Evolutionary conservation across 1,140 invertebrate species (phyloP).

Genomic region (Metaphire vulgaris): DNA sequence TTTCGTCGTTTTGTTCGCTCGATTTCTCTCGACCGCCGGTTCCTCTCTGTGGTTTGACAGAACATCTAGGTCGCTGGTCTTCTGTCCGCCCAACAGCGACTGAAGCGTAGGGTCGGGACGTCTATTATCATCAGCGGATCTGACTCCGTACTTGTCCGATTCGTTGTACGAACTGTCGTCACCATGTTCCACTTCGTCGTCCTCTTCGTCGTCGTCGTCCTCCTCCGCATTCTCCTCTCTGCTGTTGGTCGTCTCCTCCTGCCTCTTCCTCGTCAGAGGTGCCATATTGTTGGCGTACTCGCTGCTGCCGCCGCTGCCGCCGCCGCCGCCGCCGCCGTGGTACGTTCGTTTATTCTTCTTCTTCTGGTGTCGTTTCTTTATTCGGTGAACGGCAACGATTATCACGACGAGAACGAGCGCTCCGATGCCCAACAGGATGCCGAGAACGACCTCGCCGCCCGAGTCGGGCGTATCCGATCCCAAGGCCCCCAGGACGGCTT

Average conservation of each 20-base stretch:
- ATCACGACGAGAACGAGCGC: not conserved
- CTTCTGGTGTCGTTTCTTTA: not conserved
- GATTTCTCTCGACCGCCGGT: too few species aligned
- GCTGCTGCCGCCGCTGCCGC: too few species aligned
- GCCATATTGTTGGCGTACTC: not conserved
- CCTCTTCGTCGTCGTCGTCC: too few species aligned
- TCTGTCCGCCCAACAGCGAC: not conserved
- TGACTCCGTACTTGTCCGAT: too few species aligned
- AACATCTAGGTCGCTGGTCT: not conserved
- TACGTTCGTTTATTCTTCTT: too few species aligned
- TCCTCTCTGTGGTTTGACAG: not conserved
- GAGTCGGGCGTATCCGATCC: not conserved
- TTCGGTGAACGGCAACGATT: not conserved
- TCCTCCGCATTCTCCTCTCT: not conserved
- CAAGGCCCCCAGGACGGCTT: slow-evolving; percentile 25
- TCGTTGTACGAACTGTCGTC: too few species aligned
- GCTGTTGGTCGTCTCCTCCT: too few species aligned
- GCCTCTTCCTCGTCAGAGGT: not conserved
- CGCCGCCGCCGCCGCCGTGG: too few species aligned
- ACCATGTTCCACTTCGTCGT: not conserved
- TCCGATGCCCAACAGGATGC: not conserved
- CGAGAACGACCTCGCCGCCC: slow-evolving; percentile 7
- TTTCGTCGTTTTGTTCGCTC: too few species aligned
- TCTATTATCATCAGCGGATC: not conserved
- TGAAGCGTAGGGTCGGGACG: not conserved